Evolutionary conservation across 2,888 invertebrate genomes (phyloP), one percentile per base, ranked within the genome.

Genomic region (Drosophila monieri): DNA sequence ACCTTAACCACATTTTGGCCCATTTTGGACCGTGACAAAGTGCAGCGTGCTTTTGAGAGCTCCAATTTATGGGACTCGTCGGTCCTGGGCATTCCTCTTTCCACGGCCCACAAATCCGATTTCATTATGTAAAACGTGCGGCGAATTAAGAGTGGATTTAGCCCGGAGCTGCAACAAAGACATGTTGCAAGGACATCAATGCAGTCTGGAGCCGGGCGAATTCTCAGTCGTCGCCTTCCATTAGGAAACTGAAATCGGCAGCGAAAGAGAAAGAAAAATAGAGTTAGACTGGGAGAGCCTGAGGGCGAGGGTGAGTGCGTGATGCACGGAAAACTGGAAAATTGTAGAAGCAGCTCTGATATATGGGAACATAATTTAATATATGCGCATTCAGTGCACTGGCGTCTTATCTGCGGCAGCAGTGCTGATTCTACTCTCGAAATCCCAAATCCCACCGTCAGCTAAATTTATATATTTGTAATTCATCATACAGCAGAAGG

Each of bases 41-140:
- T 12, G 47, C 53, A 55, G 49, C 32, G 60, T 55, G 46, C 58
- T 47, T 15, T 46, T 57, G 76, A 71, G 75, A 73, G 56, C 67
- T 68, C 65, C 65, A 62, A 69, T 60, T 72, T 72, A 66, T 72
- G 59, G 55, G 37, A 27, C 25, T 66, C 58, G 59, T n/a, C 23
- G 14, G 18, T 35, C 32, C 41, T 18, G 2, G 14, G 23, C 18
- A 15, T 23, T n/a, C 44, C 32, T 0, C 55, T 0, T 15, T 14
- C 69, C 30, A 43, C 51, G 58, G 51, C 71, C 73, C 69, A 64
- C 79, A 75, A 85, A 80, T 76, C 74, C 76, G 74, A 76, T 85
- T 85, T 85, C 74, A 85, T 85, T 85, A 85, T 85, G 84, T 83
- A 83, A 75, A 79, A 79, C 85, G 84, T 85, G 85, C 72, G 61